Evolutionary conservation across 2,888 invertebrate genomes (phyloP).

Genomic region (Celastrina argiolus): DNA sequence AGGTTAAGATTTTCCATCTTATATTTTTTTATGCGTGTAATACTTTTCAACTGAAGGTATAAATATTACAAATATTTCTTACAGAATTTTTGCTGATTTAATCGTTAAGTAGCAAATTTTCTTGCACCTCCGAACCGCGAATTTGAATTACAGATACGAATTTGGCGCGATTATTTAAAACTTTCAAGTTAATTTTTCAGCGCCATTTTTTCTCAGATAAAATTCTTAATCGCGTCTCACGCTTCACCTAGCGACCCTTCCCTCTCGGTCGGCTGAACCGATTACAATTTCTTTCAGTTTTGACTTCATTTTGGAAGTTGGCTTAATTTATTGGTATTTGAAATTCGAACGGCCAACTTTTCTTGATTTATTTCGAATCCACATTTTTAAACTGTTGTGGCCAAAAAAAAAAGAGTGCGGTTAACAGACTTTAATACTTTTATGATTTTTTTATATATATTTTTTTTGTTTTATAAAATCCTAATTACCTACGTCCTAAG

Average conservation of each 20-base stretch:
- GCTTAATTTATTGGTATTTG: constrained; percentile 33
- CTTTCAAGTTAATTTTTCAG: constrained; percentile 11
- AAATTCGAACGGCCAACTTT: constrained; percentile 17
- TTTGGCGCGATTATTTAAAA: constrained; percentile 15
- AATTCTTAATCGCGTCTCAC: constrained; percentile 59
- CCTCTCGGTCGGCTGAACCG: constrained; percentile 46
- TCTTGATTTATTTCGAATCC: constrained; percentile 13
- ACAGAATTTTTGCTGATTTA: background rate
- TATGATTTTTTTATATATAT: background rate
- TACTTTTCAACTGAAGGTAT: no score
- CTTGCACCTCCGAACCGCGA: background rate
- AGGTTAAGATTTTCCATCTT: no score
- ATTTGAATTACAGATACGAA: constrained; percentile 17
- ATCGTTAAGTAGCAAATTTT: background rate
- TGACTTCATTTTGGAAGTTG: constrained; percentile 44
- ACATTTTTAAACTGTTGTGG: background rate
- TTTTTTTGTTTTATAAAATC: no score
- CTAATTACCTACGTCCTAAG: no score
- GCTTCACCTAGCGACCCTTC: constrained; percentile 45
- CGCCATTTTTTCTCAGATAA: constrained; percentile 57
- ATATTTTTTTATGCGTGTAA: no score
- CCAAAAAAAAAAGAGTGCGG: background rate
- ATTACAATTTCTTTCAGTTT: constrained; percentile 50
- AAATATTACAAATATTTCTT: no score
- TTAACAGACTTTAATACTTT: background rate